A percentile compares a stretch with the other conserved stretches of the same genome.
These are phyloP conservation scores for Drosophila mulleri DNA, from an alignment of 2,888 invertebrate genomes.

Conservation along the genomic window DNA sequence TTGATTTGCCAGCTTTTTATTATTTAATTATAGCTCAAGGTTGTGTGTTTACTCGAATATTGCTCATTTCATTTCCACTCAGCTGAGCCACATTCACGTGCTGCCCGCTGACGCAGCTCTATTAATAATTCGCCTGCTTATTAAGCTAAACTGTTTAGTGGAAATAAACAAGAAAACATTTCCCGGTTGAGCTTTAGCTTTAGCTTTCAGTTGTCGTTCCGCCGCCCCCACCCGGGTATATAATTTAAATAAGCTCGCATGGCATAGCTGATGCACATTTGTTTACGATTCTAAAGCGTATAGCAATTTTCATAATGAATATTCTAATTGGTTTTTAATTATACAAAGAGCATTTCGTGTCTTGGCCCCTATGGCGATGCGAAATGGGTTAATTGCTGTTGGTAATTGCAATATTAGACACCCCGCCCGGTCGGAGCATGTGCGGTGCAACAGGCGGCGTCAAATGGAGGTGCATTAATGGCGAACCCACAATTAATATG, in stretches of 20 bases:
- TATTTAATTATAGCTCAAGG: conserved; percentile 1
- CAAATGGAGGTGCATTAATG: conserved; percentile 45
- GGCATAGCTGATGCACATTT: conserved; percentile 62
- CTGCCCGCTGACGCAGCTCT: conserved; percentile 32
- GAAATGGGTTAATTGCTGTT: conserved; percentile 73
- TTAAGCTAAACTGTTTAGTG: conserved; percentile 36
- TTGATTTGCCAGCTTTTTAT: conserved; percentile 1
- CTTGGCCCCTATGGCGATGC: conserved; percentile 33
- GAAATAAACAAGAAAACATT: conserved; percentile 27
- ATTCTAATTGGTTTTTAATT: conserved; percentile 79
- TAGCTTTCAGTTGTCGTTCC: neutral
- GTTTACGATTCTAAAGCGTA: conserved; percentile 38
- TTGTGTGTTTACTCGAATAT: conserved; percentile 6
- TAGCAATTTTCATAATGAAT: conserved; percentile 74
- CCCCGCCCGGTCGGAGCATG: conserved; percentile 45
- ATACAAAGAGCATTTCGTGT: conserved; percentile 60
- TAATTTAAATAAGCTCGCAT: conserved; percentile 56
- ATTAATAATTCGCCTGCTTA: conserved; percentile 42
- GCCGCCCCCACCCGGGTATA: conserved; percentile 39
- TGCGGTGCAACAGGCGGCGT: conserved; percentile 45
- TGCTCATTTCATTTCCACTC: conserved; percentile 7
- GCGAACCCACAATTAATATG: conserved; percentile 65
- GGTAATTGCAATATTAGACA: conserved; percentile 78
- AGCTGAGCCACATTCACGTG: conserved; percentile 36
- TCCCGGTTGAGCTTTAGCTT: conserved; percentile 4